Percentiles rank a stretch among this genome's conserved stretches.
Conservation (phyloP, 2,113 vertebrate genomes). For the Zeus faber region DNA sequence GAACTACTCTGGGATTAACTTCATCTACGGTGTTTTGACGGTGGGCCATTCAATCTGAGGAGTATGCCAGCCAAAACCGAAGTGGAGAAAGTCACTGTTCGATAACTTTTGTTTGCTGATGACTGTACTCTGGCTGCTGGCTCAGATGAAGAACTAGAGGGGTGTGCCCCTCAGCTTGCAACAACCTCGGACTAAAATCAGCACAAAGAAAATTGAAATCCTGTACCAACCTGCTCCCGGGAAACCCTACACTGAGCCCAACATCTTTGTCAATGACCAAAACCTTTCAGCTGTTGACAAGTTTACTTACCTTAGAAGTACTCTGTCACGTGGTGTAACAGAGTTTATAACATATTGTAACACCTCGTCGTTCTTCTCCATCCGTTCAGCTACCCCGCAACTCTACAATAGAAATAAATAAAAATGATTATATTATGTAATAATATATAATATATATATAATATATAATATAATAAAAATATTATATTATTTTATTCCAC, state of each 20-base stretch:
- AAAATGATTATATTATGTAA: too few species aligned
- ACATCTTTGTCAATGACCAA: background rate
- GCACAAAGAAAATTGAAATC: constrained; percentile 10
- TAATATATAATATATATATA: too few species aligned
- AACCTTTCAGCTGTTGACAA: constrained; percentile 2
- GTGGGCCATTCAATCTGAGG: constrained; percentile 4
- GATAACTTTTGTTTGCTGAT: constrained; percentile 10
- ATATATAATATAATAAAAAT: too few species aligned
- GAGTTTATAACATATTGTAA: too few species aligned
- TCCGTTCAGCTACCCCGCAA: too few species aligned
- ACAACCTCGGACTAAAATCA: constrained; percentile 11
- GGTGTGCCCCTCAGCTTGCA: background rate
- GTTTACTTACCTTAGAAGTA: constrained; percentile 5
- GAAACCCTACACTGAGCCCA: constrained; percentile 14
- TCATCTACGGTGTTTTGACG: constrained; percentile 11
- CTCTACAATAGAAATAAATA: too few species aligned
- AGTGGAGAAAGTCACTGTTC: constrained; percentile 4
- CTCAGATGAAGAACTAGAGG: constrained; percentile 2
- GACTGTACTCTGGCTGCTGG: constrained; percentile 9
- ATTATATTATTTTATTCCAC: too few species aligned
- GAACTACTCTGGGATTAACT: background rate
- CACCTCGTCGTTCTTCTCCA: too few species aligned
- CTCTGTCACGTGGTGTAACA: background rate
- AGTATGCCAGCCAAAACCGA: constrained; percentile 4
- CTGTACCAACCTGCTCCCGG: constrained; percentile 10